A percentile compares a stretch with the other conserved stretches of the same genome.
Conservation (phyloP, 2,113 vertebrate genomes). For the Muntiacus muntjak region DNA sequence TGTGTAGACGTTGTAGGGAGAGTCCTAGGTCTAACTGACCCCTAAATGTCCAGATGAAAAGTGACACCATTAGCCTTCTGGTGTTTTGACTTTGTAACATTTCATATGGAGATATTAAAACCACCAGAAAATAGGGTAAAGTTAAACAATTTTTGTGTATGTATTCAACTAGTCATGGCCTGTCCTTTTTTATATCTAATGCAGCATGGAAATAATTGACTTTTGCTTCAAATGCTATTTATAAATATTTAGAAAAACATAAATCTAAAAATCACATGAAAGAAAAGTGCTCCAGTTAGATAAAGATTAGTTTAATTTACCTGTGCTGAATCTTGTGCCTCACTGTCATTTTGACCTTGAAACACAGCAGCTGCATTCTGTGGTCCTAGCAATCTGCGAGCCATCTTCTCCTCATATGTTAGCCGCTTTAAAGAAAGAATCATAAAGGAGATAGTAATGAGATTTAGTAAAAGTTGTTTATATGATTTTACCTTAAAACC, state of each 20-base stretch:
- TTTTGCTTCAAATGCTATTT: slow-evolving; percentile 22
- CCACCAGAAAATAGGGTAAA: not conserved
- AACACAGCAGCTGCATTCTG: slow-evolving; percentile 88
- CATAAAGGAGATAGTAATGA: not conserved
- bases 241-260: not conserved
- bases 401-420: slow-evolving; percentile 96
- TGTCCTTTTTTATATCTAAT: not conserved
- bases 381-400: slow-evolving; percentile 93
- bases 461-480: not conserved
- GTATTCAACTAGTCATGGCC: not conserved
- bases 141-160: not conserved
- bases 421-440: slow-evolving; percentile 82
- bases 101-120: not conserved
- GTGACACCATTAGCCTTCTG: not conserved
- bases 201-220: not conserved
- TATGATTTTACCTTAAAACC: not conserved
- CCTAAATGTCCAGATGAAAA: not conserved
- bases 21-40: not conserved
- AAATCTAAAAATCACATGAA: not conserved
- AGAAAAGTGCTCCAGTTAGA: not conserved
- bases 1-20: not conserved
- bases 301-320: slow-evolving; percentile 74
- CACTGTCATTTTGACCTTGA: slow-evolving; percentile 84
- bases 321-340: slow-evolving; percentile 83
- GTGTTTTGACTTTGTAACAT: slow-evolving; percentile 6